Base-by-base conservation (phyloP, 2,888 invertebrate genomes). In the Leptinotarsa rubiginosa region DNA sequence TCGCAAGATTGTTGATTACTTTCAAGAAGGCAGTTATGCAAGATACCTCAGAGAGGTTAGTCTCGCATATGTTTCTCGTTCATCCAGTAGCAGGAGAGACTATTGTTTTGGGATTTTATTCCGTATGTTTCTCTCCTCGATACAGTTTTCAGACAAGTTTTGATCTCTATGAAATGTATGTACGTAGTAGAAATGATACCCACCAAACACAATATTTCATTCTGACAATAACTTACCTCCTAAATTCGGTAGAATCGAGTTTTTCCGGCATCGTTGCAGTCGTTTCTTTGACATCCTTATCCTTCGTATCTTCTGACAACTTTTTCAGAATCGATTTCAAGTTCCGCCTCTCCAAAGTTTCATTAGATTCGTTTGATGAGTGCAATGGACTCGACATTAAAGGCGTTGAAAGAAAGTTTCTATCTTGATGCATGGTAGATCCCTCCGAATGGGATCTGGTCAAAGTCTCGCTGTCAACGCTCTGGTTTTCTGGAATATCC, bases 241-340 rank as follows among this genome's bases (percentile, higher is more conserved):
- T 91, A 72, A 94, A 88, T 84, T 94, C 93, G 76, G 89, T 89
- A 5, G 88, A 91, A 81, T 87, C 87, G 47, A 84, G 79, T 70
- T 83, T 85, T 56, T 86, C 84, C 5, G 86, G 84, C 82, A 82
- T 83, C 65, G 71, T 73, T 7, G 73, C 59, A 10, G 78, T 80
- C 41, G n/a, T 5, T 41, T 62, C 62, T 68, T 75, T 79, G 3
- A 69, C 20, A 47, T 77, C 75, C 67, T 75, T 74, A 18, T 82
- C 81, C 70, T 86, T 86, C 1, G 85, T 85, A 77, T 93, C 93
- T 86, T 94, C 93, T 3, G 95, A 95, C 59, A 96, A 88, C 86
- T 94, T 94, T 85, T 96, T 96, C 72, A 96, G 88, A 83, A 96
- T 96, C 78, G 95, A 96, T 86, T 96, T 96, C 62, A 96, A 88